Evolutionary conservation across 1,140 invertebrate species (phyloP).

Genomic region (Chlorops oryzae): DNA sequence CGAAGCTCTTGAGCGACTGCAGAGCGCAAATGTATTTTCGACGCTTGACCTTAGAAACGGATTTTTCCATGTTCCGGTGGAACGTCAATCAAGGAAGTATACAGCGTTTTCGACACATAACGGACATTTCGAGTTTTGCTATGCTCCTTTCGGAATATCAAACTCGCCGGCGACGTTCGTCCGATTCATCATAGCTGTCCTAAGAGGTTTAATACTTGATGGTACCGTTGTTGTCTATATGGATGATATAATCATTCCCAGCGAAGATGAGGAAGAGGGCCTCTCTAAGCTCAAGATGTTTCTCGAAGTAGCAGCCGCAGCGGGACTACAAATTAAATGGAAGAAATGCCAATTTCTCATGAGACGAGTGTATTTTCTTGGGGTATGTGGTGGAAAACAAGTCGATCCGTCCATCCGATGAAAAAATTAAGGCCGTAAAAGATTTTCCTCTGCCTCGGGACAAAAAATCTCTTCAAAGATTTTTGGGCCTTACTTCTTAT

Average conservation of each 20-base stretch:
- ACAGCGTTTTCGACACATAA: constrained; percentile 46
- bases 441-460: no score
- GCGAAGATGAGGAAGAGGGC: constrained; percentile 6
- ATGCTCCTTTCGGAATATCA: constrained; percentile 48
- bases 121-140: constrained; percentile 46
- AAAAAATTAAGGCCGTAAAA: no score
- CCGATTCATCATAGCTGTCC: constrained; percentile 1
- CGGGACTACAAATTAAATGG: constrained; percentile 11
- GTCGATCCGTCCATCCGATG: no score
- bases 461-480: no score
- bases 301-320: not conserved
- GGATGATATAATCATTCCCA: constrained; percentile 13
- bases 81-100: constrained; percentile 32
- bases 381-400: no score
- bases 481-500: no score
- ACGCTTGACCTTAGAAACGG: constrained; percentile 49
- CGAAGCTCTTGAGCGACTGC: no score
- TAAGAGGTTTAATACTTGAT: not conserved
- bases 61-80: constrained; percentile 38
- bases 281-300: constrained; percentile 1
- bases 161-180: constrained; percentile 46
- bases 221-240: constrained; percentile 9
- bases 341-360: no score
- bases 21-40: no score
- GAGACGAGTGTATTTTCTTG: no score